Base-by-base conservation (phyloP, 2,113 vertebrate species). In the Oreochromis aureus region DNA sequence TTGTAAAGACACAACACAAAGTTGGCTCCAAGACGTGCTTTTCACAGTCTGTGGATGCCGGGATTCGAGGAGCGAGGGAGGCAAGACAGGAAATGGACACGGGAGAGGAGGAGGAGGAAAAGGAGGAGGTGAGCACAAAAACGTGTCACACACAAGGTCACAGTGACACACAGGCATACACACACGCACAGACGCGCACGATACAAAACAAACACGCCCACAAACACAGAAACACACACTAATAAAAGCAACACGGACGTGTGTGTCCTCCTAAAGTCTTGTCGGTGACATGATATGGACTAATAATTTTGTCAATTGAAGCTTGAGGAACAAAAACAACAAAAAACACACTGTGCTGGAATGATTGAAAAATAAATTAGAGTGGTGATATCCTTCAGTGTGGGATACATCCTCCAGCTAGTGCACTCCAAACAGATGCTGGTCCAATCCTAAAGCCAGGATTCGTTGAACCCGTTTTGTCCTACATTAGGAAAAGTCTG, bases 191-290 rank as follows among this genome's bases (percentile, higher is more conserved):
- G 46, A 90, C 55, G 10, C 92, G 39, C 89, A 94, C 93, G 69
- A 94, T 92, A 95, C 94, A 96, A 94, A 95, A 93, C 94, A 95
- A 93, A 92, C 93, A 95, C 94, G 34, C 93, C 89, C 84, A 95
- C 93, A 86, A 95, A 96, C 95, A 96, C 94, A 39, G 89, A 95
- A 92, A 94, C 93, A 96, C 93, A 92, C 90, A 94, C 92, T 93
- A 87, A 78, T 87, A 90, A 93, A 95, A 94, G 95, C 93, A 86
- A 95, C 91, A 95, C 88, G 55, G 85, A 94, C 83, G 85, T 89
- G 90, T 91, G 90, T 93, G 93, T 95, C 94, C 90, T 94, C 92
- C 88, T 85, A 82, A 87, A 86, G 93, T 94, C 89, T 91, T 79
- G 85, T 91, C 88, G 58, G 88, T 54, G 89, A 89, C 88, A 87